Base-by-base conservation (phyloP, 2,797 vertebrate species). In the Dendrocincla fuliginosa region DNA sequence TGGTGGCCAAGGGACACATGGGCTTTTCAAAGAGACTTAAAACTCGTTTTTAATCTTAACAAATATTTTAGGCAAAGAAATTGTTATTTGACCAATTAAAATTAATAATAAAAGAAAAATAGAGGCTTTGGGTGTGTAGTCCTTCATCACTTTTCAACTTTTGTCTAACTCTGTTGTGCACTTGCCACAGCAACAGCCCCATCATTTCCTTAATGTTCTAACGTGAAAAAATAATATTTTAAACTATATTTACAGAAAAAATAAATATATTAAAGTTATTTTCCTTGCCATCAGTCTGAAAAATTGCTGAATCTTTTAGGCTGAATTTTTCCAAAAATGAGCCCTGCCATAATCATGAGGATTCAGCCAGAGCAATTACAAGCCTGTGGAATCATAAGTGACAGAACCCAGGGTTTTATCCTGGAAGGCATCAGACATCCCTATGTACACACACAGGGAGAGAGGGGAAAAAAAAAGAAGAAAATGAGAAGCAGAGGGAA, bases 41-140 rank as follows among this genome's bases (percentile, higher is more conserved):
- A 70, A 7, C 1, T 4, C 2, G 0, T 42, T 16, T 71, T 67
- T 42, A 32, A 1, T 8, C 0, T 32, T 28, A 32, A 7, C 4
- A 84, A 71, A 18, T n/a, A n/a, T 41, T 81, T 55, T 37, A 53
- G 30, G 33, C 18, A 25, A 83, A 63, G 1, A 2, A 32, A 16
- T 33, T 63, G 1, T 32, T 83, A 13, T 39, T 60, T 80, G 9
- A 33, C 4, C 9, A 44, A 42, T 23, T n/a, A 16, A 91, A 87
- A 68, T 46, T 5, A 37, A 19, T 63, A n/a, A 19, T 30, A 46
- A 35, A 61, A 61, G 37, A 32, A 69, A 65, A 3, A 67, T 73
- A 19, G 1, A 13, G 22, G 5, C 1, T 42, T 74, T 46, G 6
- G 13, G 12, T 4, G 19, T 32, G 25, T 30, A 39, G 8, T 30